Percentiles rank a stretch among this genome's conserved stretches.
Conservation (phyloP, 2,888 invertebrate genomes). For the Luffia ferchaultella region DNA sequence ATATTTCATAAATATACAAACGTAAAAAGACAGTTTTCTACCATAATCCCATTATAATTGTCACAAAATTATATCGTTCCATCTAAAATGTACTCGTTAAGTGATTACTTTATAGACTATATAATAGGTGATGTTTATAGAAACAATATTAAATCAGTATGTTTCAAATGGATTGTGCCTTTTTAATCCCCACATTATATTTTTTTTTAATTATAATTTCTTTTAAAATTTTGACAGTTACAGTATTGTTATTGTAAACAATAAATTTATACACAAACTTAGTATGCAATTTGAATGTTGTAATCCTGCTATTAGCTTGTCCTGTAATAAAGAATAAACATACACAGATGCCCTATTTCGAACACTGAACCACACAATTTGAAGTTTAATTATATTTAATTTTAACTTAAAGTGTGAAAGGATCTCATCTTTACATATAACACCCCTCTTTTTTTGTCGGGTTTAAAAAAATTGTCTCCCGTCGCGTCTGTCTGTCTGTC, state of each 20-base stretch:
- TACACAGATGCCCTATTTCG: too few relatives aligned
- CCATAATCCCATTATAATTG: constrained; percentile 26
- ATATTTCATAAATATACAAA: constrained; percentile 11
- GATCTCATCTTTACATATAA: too few relatives aligned
- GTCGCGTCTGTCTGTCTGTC: too few relatives aligned
- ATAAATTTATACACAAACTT: neutral
- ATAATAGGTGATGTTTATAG: constrained; percentile 59
- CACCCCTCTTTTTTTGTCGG: too few relatives aligned
- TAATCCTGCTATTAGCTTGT: neutral
- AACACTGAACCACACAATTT: too few relatives aligned
- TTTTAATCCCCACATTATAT: constrained; percentile 53
- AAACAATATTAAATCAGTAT: constrained; percentile 61
- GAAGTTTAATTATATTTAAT: too few relatives aligned
- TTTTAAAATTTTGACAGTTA: neutral
- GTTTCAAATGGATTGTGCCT: constrained; percentile 51
- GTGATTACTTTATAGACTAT: constrained; percentile 48
- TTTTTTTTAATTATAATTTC: too few relatives aligned
- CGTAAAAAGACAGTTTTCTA: constrained; percentile 29
- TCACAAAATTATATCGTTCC: constrained; percentile 26
- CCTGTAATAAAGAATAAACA: neutral
- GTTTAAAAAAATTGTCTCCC: too few relatives aligned
- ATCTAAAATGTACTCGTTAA: constrained; percentile 42
- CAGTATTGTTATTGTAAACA: neutral
- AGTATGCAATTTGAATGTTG: neutral
- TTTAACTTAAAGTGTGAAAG: too few relatives aligned